These are phyloP conservation scores for Microchrysa polita DNA, from an alignment of 2,888 invertebrate genomes.

Conservation along the genomic window DNA sequence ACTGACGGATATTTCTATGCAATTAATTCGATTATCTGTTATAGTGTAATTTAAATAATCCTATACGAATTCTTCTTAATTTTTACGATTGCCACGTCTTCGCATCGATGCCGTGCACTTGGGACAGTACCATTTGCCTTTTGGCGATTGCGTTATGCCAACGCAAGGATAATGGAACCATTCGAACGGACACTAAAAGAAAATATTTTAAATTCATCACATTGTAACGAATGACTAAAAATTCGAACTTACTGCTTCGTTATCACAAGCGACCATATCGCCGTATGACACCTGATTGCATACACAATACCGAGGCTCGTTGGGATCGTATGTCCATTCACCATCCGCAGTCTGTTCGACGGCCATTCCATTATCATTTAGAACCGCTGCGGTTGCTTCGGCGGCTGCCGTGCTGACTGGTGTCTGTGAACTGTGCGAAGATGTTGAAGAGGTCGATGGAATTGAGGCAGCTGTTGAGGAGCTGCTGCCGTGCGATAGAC, in stretches of 20 bases:
- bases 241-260: conserved; percentile 81
- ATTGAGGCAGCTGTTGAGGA: conserved; percentile 57
- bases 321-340: conserved; percentile 94
- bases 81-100: conserved; percentile 82
- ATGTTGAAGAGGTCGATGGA: conserved; percentile 58
- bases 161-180: conserved; percentile 99
- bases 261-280: conserved; percentile 99
- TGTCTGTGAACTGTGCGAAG: conserved; percentile 57
- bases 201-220: conserved; percentile 13
- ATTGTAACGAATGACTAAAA: not conserved
- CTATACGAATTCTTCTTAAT: conserved; percentile 63
- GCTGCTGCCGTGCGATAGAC: conserved; percentile 44
- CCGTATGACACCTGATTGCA: conserved; percentile 98
- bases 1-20: not conserved
- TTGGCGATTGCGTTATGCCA: conserved; percentile 93
- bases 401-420: conserved; percentile 52
- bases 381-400: conserved; percentile 51
- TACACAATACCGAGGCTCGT: conserved; percentile 95
- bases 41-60: conserved; percentile 1
- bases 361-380: conserved; percentile 59
- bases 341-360: conserved; percentile 68
- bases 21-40: not conserved
- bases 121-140: conserved; percentile 99
- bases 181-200: conserved; percentile 90
- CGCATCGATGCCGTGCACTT: conserved; percentile 91